Base-by-base conservation (phyloP, 2,888 invertebrate genomes). In the Malacosoma neustria region DNA sequence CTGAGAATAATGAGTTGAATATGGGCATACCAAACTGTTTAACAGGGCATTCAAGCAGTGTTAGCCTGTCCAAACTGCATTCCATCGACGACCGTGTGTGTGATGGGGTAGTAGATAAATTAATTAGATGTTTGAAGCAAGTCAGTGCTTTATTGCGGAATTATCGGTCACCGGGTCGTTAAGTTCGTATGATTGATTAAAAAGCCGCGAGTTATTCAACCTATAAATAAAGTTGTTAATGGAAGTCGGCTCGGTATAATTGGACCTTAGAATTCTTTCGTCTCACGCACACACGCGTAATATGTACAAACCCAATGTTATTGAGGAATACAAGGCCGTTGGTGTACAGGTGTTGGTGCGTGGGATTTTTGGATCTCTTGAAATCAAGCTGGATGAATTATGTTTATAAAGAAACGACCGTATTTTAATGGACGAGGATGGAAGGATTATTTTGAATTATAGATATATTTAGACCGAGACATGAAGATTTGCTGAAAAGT, bases 211-310 rank as follows among this genome's bases (percentile, higher is more conserved):
- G 65, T 72, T 77, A 77, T 77, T 70, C 68, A 54, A 56, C 61
- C 69, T 70, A 73, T 77, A 79, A 77, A 79, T 80, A 77, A 79
- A 75, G 71, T 75, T 74, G 72, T 79, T 81, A 76, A 80, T 76
- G 72, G 69, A 63, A 54, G 61, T 54, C 66, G 62, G 70, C 60
- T 63, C 60, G 53, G 60, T 63, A 59, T 81, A 80, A 81, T 80
- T 79, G 77, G 72, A 65, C 65, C 70, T 76, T 69, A 67, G 74
- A 72, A 76, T 77, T 74, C 70, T 58, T 66, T 59, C 61, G 54
- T 57, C 56, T 53, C 56, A 72, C 64, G 51, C 67, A 64, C 65
- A 67, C 67, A 11, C 14, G n/a, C 11, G 11, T 15, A 37, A 41
- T 39, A 48, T 47, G 40, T 42, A 48, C 22, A 22, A 22, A 7